Evolutionary conservation across 2,888 invertebrate species (phyloP), one percentile per base, ranked within the genome.

Genomic region (Teinopalpus imperialis): DNA sequence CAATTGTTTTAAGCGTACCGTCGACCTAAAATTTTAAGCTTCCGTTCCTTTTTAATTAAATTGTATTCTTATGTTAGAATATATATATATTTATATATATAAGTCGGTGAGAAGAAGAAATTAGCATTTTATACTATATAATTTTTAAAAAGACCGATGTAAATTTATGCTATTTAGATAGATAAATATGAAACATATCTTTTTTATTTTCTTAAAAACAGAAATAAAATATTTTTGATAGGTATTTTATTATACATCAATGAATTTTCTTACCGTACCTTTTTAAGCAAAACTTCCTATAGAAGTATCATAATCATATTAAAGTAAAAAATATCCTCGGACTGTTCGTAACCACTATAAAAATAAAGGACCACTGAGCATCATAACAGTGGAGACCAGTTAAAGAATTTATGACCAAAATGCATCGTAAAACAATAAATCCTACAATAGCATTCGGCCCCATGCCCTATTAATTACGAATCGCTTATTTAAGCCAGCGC

Each of bases 401-500:
- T 85, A 87, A 81, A 74, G 70, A 81, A 73, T 83, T 82, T 88
- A 88, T 83, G 72, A 78, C 72, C 75, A 63, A 71, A 75, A 78
- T 74, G 72, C 71, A 82, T 70, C 75, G 72, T 87, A 85, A 85
- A 87, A 83, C 80, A 83, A 87, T 87, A 86, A 88, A 87, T 86
- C 72, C 68, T 74, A 75, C 73, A 81, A 83, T 78, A 64, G 73
- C 69, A 69, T 73, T 75, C 74, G 63, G 73, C 77, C 72, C 69
- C 72, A 66, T 67, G 63, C 66, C 73, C 73, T 80, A 79, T 83
- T 82, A 83, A 83, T 85, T 81, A 79, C 67, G 57, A 64, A 70
- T 66, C 74, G 69, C 69, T 71, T 69, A 66, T 68, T 63, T 61
- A 63, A 61, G 56, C 59, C 61, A 61, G 21, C 29, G 24, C 30